Percentiles rank a stretch among this genome's conserved stretches.
phyloP scores from a whole-genome alignment of 2,113 vertebrate genomes.

The Spilogale gracilis region DNA sequence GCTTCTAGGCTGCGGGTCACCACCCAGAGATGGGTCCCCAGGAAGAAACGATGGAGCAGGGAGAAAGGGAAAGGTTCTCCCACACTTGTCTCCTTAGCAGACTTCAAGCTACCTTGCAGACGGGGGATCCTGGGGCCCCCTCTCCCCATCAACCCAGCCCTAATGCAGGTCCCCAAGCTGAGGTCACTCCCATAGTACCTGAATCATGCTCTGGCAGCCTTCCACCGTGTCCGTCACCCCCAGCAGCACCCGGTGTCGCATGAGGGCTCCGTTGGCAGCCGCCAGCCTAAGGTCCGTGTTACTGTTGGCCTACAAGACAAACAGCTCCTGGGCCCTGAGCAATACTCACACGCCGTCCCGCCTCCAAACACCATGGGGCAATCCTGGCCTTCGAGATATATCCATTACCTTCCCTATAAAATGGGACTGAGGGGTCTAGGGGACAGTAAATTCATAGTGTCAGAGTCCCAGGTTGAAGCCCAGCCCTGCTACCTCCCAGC shows the following conservation, averaged over 20 bases:
- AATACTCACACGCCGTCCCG: neutral
- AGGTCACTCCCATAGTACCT: slow-evolving; percentile 82
- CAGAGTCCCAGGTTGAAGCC: neutral
- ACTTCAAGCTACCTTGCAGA: fast-evolving
- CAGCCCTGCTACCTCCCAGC: neutral
- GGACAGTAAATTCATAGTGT: neutral
- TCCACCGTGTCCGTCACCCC: slow-evolving; percentile 87
- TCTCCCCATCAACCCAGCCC: neutral
- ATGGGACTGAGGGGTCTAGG: fast-evolving
- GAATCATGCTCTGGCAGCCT: slow-evolving; percentile 81
- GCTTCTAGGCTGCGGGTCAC: neutral
- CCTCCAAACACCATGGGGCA: too few relatives aligned
- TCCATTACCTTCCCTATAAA: neutral
- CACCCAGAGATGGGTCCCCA: neutral
- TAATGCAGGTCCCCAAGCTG: neutral
- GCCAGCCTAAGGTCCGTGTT: slow-evolving; percentile 90
- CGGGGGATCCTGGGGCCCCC: neutral
- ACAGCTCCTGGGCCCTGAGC: neutral
- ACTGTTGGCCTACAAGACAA: slow-evolving; percentile 85
- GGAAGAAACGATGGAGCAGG: neutral
- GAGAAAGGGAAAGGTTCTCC: neutral
- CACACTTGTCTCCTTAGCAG: neutral
- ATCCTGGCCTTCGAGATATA: neutral
- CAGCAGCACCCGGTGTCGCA: slow-evolving; percentile 86
- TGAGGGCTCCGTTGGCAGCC: slow-evolving; percentile 88